Evolutionary conservation across 2,113 vertebrate species (phyloP), one percentile per base, ranked within the genome.

Genomic region (Myotis yumanensis): DNA sequence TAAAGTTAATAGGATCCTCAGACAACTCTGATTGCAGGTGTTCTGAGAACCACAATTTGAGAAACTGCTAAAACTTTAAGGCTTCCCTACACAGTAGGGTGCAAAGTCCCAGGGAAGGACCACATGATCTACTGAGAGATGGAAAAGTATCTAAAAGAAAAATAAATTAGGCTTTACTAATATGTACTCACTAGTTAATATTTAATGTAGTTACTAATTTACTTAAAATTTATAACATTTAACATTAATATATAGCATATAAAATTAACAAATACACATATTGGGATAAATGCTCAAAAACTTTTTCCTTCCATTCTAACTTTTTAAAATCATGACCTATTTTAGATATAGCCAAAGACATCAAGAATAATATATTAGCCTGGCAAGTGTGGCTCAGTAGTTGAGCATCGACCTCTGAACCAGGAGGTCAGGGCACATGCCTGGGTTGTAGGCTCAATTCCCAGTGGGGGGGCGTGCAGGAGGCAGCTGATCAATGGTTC

Each of bases 21-120:
- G n/a, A 86, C 5, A 28, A 64, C 62, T 90, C 82, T 90, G 37
- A 79, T 68, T 68, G 68, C 25, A 89, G 18, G 30, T 46, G 5
- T 89, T 90, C 69, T 40, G 51, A 93, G 90, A 90, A 72, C 32
- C 25, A 72, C 35, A 68, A 25, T 82, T 92, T 90, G 48, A 85
- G 69, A 92, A 93, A 72, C 18, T 22, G 32, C 17, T 77, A 83
- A 91, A 90, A 43, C 11, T n/a, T 30, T 35, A 51, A 83, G 68
- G 77, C 43, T 80, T 59, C n/a, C 40, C 40, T 94, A 54, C 57
- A 71, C 30, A 89, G 62, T 73, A 59, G 10, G 6, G 68, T 28
- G 10, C 83, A 75, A 66, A 76, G 12, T 35, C 23, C 46, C 52
- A 64, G 64, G 37, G 22, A 59, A 79, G 82, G 59, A 54, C 28